Evolutionary conservation across 2,888 invertebrate species (phyloP).

Genomic region (Salticus scenicus): DNA sequence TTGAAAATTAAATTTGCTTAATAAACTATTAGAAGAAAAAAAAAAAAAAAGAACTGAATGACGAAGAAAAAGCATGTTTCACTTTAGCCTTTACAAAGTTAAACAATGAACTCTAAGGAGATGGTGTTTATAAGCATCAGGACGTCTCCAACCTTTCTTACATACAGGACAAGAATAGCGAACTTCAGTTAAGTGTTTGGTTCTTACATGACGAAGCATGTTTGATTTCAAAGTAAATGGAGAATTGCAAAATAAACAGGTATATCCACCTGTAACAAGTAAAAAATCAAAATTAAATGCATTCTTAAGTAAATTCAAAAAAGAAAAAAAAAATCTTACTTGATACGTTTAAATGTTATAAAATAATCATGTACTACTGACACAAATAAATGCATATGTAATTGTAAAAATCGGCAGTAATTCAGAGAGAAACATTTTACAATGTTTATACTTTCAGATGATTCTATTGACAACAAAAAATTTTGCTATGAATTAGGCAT

Average conservation of each 20-base stretch:
- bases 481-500: too few relatives aligned
- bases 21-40: not conserved
- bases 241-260: slow-evolving; percentile 32
- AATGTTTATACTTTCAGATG: too few relatives aligned
- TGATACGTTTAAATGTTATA: too few relatives aligned
- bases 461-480: too few relatives aligned
- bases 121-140: slow-evolving; percentile 41
- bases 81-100: not conserved
- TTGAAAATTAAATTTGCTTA: not conserved
- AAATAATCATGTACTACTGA: too few relatives aligned
- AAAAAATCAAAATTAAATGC: not conserved
- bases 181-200: slow-evolving; percentile 26
- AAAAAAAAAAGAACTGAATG: not conserved
- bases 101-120: slow-evolving; percentile 15
- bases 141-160: slow-evolving; percentile 38
- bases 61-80: too few relatives aligned
- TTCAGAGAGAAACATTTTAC: too few relatives aligned
- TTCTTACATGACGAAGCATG: slow-evolving; percentile 50
- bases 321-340: too few relatives aligned
- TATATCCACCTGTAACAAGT: slow-evolving; percentile 16
- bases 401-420: too few relatives aligned
- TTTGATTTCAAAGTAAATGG: slow-evolving; percentile 49
- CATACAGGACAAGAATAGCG: slow-evolving; percentile 33
- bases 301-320: too few relatives aligned
- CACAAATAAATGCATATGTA: too few relatives aligned